Conservation (phyloP, 2,888 invertebrate genomes). For the Zootermopsis nevadensis region DNA sequence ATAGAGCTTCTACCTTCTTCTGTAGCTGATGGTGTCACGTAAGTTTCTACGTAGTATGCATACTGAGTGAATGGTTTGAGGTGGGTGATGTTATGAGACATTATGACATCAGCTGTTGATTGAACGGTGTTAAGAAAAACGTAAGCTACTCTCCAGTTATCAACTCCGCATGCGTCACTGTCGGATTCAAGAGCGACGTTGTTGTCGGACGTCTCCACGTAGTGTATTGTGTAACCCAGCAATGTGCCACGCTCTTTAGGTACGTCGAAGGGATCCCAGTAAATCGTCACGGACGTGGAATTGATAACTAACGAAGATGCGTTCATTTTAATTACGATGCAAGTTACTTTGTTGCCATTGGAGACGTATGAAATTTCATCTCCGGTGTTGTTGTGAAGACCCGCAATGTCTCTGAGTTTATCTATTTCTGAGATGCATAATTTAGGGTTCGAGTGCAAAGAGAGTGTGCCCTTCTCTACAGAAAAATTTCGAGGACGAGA, state of each 20-base stretch:
- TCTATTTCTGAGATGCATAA: constrained; percentile 68
- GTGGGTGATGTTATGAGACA: constrained; percentile 58
- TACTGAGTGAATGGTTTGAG: constrained; percentile 78
- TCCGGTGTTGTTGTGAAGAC: constrained; percentile 66
- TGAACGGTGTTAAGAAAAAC: background rate
- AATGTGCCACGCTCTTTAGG: constrained; percentile 59
- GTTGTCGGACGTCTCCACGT: constrained; percentile 66
- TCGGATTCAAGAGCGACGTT: constrained; percentile 68
- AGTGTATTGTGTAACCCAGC: constrained; percentile 74
- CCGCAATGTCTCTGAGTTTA: constrained; percentile 56
- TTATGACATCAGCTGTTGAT: constrained; percentile 17
- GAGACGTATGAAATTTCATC: constrained; percentile 71
- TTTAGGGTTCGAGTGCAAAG: constrained; percentile 78
- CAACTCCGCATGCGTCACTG: constrained; percentile 66
- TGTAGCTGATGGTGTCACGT: constrained; percentile 7
- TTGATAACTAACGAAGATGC: constrained; percentile 52
- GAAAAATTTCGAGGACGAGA: constrained; percentile 61
- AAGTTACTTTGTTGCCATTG: constrained; percentile 78
- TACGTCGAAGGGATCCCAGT: constrained; percentile 61
- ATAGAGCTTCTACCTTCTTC: constrained; percentile 59
- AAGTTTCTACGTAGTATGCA: constrained; percentile 72
- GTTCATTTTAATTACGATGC: constrained; percentile 60
- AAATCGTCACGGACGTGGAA: constrained; percentile 61
- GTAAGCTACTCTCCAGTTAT: constrained; percentile 50
- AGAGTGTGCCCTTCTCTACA: constrained; percentile 75